Evolutionary conservation across 2,113 vertebrate genomes (phyloP), one percentile per base, ranked within the genome.

Genomic region (Phaethornis superciliosus): DNA sequence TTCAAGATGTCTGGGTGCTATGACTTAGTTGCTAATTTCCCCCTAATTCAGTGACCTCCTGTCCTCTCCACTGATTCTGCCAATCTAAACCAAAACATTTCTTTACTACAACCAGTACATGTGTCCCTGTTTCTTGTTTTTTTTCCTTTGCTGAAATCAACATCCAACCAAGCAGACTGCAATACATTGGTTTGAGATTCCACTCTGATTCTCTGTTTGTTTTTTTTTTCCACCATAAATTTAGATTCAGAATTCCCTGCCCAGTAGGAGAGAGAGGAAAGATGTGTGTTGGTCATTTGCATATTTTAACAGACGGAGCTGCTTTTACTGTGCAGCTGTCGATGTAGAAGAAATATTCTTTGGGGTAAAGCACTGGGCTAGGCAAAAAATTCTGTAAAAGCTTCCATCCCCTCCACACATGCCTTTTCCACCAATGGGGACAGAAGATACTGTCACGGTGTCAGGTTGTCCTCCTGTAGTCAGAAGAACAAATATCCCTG

Each of bases 281-380:
- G 80, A 94, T 74, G 58, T 15, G 0, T 95, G 88, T 40, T 83
- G 94, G 90, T 95, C 95, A 94, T 97, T 97, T 96, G 69, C 95
- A 97, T 96, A 96, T 88, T 96, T 95, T 95, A 96, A 86, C 96
- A 97, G 93, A 96, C 94, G 72, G 96, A 96, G 94, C 64, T 78
- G 88, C 52, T 91, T 96, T 91, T 90, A 59, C 91, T 86, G 91
- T 86, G 93, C 96, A 97, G 96, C 96, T 97, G 96, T 95, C 91
- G 4, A 90, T 64, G 88, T 72, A 93, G 93, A 88, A 96, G 96
- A 95, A 91, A 94, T 95, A 97, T 90, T 97, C 96, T 95, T 95
- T 86, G 80, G 96, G 95, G 93, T 95, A 96, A 95, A 95, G 72
- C 60, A 90, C 27, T 42, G 68, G 49, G 72, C 90, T 84, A 69